Evolutionary conservation across 2,113 vertebrate species (phyloP).

Genomic region (Orycteropus afer): DNA sequence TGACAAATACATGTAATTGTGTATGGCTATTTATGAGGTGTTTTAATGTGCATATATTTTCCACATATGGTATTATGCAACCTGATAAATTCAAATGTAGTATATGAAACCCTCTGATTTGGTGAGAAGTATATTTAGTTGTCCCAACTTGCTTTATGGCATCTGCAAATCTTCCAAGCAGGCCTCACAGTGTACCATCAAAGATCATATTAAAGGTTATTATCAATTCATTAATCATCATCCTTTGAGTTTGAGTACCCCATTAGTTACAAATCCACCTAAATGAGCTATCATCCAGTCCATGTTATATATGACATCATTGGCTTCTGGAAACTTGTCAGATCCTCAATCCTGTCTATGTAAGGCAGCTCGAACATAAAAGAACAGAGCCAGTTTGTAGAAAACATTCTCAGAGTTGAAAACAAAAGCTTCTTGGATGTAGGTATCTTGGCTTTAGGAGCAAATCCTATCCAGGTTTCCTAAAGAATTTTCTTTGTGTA

Average conservation of each 20-base stretch:
- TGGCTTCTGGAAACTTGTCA: background rate
- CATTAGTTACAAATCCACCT: background rate
- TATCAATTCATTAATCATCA: background rate
- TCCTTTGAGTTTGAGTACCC: background rate
- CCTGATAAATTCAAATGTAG: background rate
- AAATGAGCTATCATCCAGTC: background rate
- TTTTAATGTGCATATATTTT: background rate
- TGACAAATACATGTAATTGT: background rate
- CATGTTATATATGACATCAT: background rate
- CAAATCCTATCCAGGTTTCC: background rate
- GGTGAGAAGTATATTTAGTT: background rate
- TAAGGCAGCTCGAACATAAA: background rate
- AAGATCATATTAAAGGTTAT: background rate
- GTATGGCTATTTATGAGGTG: background rate
- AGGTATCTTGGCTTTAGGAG: background rate
- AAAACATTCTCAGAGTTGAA: constrained; percentile 24
- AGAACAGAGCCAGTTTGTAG: background rate
- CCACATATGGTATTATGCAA: background rate
- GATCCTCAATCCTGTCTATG: background rate
- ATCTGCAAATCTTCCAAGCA: background rate
- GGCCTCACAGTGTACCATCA: background rate
- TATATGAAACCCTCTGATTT: background rate
- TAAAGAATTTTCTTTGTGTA: background rate
- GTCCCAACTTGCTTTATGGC: background rate
- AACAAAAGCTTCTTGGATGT: background rate